phyloP scores from a whole-genome alignment of 2,797 vertebrate genomes.

The Ceryle rudis region DNA sequence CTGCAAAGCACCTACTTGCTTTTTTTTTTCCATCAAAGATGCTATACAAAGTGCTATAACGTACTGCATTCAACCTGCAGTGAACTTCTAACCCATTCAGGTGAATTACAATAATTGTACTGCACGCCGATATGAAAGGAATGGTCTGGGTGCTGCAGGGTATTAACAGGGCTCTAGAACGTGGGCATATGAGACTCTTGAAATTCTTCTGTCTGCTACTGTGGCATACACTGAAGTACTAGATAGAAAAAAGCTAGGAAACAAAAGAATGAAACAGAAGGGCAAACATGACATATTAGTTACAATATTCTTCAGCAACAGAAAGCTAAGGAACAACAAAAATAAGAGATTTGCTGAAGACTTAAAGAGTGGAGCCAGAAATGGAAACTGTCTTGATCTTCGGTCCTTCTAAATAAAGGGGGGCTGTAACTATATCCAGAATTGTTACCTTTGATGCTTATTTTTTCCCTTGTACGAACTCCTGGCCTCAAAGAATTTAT shows the following conservation, averaged over 20 bases:
- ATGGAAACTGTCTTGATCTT: background rate
- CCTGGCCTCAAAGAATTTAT: background rate
- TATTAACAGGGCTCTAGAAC: background rate
- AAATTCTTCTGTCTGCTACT: background rate
- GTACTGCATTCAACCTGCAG: background rate
- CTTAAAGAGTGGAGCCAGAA: background rate
- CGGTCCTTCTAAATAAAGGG: background rate
- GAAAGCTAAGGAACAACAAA: background rate
- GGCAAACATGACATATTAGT: background rate
- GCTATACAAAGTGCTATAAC: background rate
- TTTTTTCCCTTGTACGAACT: background rate
- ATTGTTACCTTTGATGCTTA: background rate
- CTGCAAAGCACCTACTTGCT: background rate
- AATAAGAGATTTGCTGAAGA: background rate
- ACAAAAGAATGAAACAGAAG: background rate
- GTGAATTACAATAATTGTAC: background rate
- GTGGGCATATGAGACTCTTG: accelerated
- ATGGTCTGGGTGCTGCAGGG: background rate
- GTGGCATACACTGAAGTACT: background rate
- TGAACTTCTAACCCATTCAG: background rate
- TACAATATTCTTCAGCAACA: background rate
- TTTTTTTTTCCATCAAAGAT: background rate
- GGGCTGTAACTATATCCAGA: background rate
- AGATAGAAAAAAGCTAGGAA: background rate
- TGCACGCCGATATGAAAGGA: background rate